Evolutionary conservation across 2,797 vertebrate species (phyloP), one percentile per base, ranked within the genome.

Genomic region (Cyclopterus lumpus): DNA sequence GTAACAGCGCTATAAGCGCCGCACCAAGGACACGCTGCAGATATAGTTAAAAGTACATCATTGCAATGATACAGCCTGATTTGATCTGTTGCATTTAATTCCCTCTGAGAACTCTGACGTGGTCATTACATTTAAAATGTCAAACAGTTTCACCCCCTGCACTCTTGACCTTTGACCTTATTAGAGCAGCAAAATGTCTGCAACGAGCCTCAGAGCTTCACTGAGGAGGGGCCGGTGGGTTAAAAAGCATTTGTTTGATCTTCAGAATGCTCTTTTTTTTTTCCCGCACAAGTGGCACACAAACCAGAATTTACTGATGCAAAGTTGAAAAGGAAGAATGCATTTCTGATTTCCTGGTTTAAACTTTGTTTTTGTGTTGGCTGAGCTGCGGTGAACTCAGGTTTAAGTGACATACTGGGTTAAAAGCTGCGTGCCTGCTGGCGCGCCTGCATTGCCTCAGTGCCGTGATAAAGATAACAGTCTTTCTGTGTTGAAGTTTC

Each of bases 401-500:
- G 22, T 51, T 53, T 54, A 49, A 38, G 32, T 8, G 20, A 42
- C 36, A 15, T 22, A 11, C 49, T 60, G 59, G 51, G 57, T 67
- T 48, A 54, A 67, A 67, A 66, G 63, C 53, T 68, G 38, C 5
- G 54, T 16, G 46, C 18, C 54, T 54, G 32, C 66, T 67, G 64
- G 53, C 8, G 0, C 0, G 67, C 26, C 51, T 63, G 59, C 16
- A 3, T 75, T 72, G 48, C 57, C 8, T 80, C 73, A 87, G 24
- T 46, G 46, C 40, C 62, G 51, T 51, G 67, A 59, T 20, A 24
- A 58, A 58, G 68, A 57, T 80, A 66, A 42, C n/a, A 46, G 69
- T 64, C 57, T 77, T 26, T 59, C 58, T 82, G 34, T 67, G 75
- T 53, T 62, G 61, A 81, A 71, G 57, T 40, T 63, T 61, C 44